Evolutionary conservation across 2,113 vertebrate genomes (phyloP), one percentile per base, ranked within the genome.

Genomic region (Australoheros scitulus): DNA sequence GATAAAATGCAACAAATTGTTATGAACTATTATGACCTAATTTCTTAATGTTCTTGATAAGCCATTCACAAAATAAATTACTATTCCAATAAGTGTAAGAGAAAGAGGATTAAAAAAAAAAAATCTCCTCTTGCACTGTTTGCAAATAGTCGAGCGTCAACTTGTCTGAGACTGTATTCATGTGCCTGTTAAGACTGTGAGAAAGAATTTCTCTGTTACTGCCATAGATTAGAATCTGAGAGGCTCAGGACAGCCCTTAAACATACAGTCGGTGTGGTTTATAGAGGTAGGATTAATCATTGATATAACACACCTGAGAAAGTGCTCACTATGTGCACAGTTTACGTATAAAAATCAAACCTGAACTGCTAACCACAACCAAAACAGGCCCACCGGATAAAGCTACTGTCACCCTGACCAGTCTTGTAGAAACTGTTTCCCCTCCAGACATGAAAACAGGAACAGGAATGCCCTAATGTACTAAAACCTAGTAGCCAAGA

Each of bases 341-440:
- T 55, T 72, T 52, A 50, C 65, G 26, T 43, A 43, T 79, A 41
- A 80, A 80, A 68, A 80, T 15, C 32, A 70, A 70, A 15, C 13
- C 29, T 11, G 65, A 68, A 43, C 22, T 43, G 4, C 52, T 47
- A 41, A 57, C 3, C 13, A 32, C 26, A 70, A 18, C 3, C 11
- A 18, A 61, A 74, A 61, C 26, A 50, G 26, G 36, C n/a, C 32
- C 22, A 65, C 14, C n/a, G 68, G 52, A 52, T 43, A 13, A 11
- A 59, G 11, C 60, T 34, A 65, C 52, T 43, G 11, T n/a, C 26
- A 24, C 9, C 0, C 60, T 17, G 17, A 34, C 17, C 50, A 47
- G 50, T 26, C 18, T 34, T n/a, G 6, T 9, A 55, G 26, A 55
- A 52, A 55, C 68, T 55, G 43, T 26, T 13, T 50, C 17, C 10